A percentile compares a stretch with the other conserved stretches of the same genome.
These are phyloP conservation scores for Hyles euphorbiae DNA, from an alignment of 1,140 invertebrate genomes.

Conservation along the genomic window DNA sequence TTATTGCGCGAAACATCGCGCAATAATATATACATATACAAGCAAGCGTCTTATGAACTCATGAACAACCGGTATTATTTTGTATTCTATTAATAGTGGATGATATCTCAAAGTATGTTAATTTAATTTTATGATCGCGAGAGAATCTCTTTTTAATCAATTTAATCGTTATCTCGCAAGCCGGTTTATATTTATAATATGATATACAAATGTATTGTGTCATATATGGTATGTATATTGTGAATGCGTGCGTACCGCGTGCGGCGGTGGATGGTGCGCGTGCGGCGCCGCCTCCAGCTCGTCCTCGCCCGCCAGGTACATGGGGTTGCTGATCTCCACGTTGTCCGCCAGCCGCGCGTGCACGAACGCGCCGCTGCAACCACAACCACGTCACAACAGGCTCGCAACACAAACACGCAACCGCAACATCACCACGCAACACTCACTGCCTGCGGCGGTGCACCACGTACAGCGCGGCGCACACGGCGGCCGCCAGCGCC, in stretches of 20 bases:
- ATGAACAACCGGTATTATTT: no score
- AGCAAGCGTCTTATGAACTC: no score
- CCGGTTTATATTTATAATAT: no score
- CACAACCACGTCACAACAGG: slow-evolving; percentile 14
- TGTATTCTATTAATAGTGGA: no score
- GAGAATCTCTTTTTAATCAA: no score
- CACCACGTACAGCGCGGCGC: slow-evolving; percentile 35
- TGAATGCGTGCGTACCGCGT: slow-evolving; percentile 69
- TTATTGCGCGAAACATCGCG: no score
- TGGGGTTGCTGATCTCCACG: slow-evolving; percentile 89
- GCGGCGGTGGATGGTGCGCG: slow-evolving; percentile 54
- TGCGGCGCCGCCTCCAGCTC: slow-evolving; percentile 75
- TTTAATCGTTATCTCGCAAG: no score
- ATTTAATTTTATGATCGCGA: no score
- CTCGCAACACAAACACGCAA: neutral
- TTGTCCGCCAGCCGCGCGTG: slow-evolving; percentile 88
- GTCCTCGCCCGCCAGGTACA: slow-evolving; percentile 84
- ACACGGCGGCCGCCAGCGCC: slow-evolving; percentile 21
- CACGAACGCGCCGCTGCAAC: slow-evolving; percentile 80
- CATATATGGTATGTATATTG: no score
- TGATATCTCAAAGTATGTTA: no score
- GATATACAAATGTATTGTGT: no score
- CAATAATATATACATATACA: no score
- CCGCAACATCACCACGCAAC: neutral
- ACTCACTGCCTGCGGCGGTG: slow-evolving; percentile 45